Evolutionary conservation across 2,113 vertebrate species (phyloP), one percentile per base, ranked within the genome.

Genomic region (Brachyhypopomus gauderio): DNA sequence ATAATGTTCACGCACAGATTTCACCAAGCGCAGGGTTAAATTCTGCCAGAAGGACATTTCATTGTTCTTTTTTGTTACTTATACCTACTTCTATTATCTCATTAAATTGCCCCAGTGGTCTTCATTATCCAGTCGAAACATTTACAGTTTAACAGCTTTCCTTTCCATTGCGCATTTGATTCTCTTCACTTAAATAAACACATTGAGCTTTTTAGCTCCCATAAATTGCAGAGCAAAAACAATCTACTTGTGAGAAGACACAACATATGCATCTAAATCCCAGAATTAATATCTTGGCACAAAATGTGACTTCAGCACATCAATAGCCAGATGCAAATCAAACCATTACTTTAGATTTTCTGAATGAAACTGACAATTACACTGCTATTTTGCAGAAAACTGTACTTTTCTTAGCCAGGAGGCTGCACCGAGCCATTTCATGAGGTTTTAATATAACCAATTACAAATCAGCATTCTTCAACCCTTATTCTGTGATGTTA

Each of bases 351-450:
- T 27, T 0, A 30, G 45, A 67, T 79, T 72, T 36, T 64, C 72
- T 72, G 30, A n/a, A n/a, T 19, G 55, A 22, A 20, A 27, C 27
- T 86, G 77, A 77, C 78, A 87, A 87, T 86, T 81, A 82, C 69
- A 34, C 69, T 52, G 56, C n/a, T 85, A 79, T 23, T 27, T 64
- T 34, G 16, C 81, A 73, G 77, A 79, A 85, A 87, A 75, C n/a
- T n/a, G n/a, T n/a, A 80, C 71, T 81, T 85, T 82, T 85, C 71
- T 80, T 62, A 60, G 70, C 23, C 9, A 27, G 63, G 25, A 58
- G 71, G 84, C 84, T 77, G 67, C 79, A 79, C 38, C 30, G 55
- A 78, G 62, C 56, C 71, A 85, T 73, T 70, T 85, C 48, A 84
- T 81, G 72, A 80, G 30, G 75, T 88, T 78, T 52, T 75, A 36